Conservation (phyloP, 2,113 vertebrate genomes). For the Gallinago paraguaiae region DNA sequence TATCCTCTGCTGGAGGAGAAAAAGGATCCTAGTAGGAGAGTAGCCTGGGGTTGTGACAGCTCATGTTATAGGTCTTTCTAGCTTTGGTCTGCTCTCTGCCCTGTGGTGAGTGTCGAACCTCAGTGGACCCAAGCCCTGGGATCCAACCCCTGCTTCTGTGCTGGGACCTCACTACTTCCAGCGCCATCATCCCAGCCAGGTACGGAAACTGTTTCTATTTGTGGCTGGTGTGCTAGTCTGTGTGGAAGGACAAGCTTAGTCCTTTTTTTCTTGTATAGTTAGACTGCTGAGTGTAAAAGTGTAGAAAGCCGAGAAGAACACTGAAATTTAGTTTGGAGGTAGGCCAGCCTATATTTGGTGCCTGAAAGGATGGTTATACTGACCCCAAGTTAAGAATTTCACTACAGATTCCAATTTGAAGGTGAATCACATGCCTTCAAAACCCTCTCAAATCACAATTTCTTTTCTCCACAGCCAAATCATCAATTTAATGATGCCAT, state of each 20-base stretch:
- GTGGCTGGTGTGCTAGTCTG: accelerated
- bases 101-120: too few relatives aligned
- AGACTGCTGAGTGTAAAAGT: background rate
- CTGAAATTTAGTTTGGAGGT: background rate
- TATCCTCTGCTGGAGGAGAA: background rate
- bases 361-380: background rate
- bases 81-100: background rate
- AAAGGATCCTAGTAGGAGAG: background rate
- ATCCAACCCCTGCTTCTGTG: background rate
- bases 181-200: accelerated
- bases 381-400: background rate
- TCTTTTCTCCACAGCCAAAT: background rate
- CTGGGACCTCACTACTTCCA: background rate
- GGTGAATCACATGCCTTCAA: background rate
- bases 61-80: accelerated
- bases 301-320: background rate
- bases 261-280: accelerated
- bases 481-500: slow-evolving; percentile 17
- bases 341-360: background rate
- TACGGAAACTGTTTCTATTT: accelerated
- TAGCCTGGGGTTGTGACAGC: background rate
- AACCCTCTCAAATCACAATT: background rate
- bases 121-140: background rate
- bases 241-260: background rate
- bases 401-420: background rate